phyloP scores from a whole-genome alignment of 2,113 vertebrate genomes.

The Anhinga rufa region DNA sequence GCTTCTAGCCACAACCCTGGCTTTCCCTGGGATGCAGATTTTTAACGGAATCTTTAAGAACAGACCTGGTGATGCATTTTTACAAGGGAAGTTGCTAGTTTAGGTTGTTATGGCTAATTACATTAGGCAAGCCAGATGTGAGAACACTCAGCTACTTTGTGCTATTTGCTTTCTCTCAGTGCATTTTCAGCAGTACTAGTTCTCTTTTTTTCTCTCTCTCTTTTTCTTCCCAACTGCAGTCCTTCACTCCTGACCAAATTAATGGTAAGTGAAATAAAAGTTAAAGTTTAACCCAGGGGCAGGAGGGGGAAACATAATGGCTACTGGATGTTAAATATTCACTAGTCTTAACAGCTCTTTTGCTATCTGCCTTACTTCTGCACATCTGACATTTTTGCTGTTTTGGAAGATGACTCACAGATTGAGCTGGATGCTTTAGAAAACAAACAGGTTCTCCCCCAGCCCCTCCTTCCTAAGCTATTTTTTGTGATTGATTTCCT shows the following conservation, averaged over 20 bases:
- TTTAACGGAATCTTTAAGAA: background rate
- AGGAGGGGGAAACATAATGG: background rate
- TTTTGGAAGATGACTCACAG: constrained; percentile 64
- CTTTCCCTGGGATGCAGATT: background rate
- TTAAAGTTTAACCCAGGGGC: background rate
- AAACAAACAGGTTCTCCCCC: constrained; percentile 39
- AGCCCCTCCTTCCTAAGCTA: constrained; percentile 63
- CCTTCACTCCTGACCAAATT: constrained; percentile 82
- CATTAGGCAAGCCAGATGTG: background rate
- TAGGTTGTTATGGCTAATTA: background rate
- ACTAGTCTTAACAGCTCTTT: constrained; percentile 32
- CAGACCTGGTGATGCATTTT: background rate
- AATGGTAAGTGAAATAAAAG: constrained; percentile 75
- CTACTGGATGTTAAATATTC: background rate
- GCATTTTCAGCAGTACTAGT: constrained; percentile 75
- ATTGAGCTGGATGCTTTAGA: constrained; percentile 66
- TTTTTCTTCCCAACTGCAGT: constrained; percentile 69
- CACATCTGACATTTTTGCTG: constrained; percentile 42
- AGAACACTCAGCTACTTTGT: background rate
- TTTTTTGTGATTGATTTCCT: constrained; percentile 77
- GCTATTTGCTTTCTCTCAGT: constrained; percentile 72
- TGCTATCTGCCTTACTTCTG: constrained; percentile 48
- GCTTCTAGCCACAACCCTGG: background rate
- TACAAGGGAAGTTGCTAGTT: background rate
- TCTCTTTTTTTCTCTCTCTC: constrained; percentile 60